Percentiles rank a stretch among this genome's conserved stretches.
Evolutionary conservation across 2,113 vertebrate genomes (phyloP).

Genomic region (Psammodynastes pulverulentus): DNA sequence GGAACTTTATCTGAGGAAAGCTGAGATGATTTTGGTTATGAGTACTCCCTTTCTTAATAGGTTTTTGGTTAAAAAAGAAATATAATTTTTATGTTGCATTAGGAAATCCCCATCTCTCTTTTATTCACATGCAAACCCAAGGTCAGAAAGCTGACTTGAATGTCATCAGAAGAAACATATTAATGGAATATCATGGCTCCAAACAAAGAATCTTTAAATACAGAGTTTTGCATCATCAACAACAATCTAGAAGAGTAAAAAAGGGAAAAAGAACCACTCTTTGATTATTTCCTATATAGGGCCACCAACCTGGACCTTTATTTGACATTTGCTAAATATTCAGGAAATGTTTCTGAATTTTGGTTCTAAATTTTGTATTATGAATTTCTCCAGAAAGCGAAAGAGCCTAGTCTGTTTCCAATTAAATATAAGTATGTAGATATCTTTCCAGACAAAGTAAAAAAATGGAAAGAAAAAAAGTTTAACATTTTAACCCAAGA

Average conservation of each 20-base stretch:
- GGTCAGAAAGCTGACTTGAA: background rate
- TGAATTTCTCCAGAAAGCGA: background rate
- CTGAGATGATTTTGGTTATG: constrained; percentile 16
- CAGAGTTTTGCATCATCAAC: no score
- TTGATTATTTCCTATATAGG: background rate
- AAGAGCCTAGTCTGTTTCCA: background rate
- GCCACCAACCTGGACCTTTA: background rate
- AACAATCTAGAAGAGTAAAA: background rate
- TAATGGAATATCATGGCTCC: background rate
- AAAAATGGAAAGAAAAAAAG: background rate
- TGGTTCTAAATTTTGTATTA: background rate
- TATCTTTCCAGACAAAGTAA: background rate
- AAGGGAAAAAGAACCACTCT: background rate
- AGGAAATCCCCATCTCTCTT: background rate
- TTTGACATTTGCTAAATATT: background rate
- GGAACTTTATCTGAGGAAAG: background rate
- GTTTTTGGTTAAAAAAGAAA: constrained; percentile 20
- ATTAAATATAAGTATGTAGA: background rate
- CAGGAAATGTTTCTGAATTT: background rate
- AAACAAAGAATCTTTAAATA: background rate
- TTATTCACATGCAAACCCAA: background rate
- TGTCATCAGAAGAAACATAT: background rate
- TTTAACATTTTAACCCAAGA: background rate
- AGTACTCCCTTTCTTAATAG: background rate
- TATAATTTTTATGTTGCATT: background rate